These are phyloP conservation scores for Holotrichia oblita DNA, from an alignment of 1,140 invertebrate species.

Conservation along the genomic window DNA sequence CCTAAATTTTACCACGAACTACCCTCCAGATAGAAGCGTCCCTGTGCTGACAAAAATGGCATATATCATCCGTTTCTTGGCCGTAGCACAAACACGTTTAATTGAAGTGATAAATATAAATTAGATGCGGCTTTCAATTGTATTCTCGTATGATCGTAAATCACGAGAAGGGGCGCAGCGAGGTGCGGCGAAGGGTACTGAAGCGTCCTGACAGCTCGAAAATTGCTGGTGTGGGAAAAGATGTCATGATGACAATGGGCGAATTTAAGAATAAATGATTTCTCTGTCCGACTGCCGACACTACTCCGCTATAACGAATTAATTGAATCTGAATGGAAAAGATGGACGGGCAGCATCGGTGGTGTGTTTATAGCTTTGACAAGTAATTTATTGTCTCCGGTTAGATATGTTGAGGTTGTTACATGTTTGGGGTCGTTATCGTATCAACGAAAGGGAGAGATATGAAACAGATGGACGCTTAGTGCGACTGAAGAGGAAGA, in stretches of 20 bases:
- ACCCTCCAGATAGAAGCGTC: background rate
- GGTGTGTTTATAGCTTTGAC: constrained; percentile 12
- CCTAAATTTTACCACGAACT: background rate
- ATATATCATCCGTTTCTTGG: constrained; percentile 7
- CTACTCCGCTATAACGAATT: constrained; percentile 11
- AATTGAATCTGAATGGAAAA: constrained; percentile 8
- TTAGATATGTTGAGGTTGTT: background rate
- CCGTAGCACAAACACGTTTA: constrained; percentile 23
- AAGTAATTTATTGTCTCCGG: constrained; percentile 1
- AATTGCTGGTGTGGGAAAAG: constrained; percentile 12
- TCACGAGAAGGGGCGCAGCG: background rate
- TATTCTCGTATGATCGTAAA: constrained; percentile 13
- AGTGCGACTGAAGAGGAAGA: too few species aligned
- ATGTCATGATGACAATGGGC: constrained; percentile 5
- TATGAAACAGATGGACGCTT: background rate
- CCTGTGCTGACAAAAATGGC: background rate
- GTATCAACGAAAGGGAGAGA: background rate
- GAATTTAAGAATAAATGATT: constrained; percentile 14
- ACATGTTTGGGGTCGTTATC: background rate
- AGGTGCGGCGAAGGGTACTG: background rate
- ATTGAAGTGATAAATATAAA: constrained; percentile 35
- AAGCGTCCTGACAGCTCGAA: background rate
- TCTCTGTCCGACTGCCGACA: constrained; percentile 1
- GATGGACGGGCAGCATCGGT: background rate
- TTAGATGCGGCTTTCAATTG: constrained; percentile 27